Evolutionary conservation across 2,888 invertebrate genomes (phyloP), one percentile per base, ranked within the genome.

Genomic region (Apodemia zela): DNA sequence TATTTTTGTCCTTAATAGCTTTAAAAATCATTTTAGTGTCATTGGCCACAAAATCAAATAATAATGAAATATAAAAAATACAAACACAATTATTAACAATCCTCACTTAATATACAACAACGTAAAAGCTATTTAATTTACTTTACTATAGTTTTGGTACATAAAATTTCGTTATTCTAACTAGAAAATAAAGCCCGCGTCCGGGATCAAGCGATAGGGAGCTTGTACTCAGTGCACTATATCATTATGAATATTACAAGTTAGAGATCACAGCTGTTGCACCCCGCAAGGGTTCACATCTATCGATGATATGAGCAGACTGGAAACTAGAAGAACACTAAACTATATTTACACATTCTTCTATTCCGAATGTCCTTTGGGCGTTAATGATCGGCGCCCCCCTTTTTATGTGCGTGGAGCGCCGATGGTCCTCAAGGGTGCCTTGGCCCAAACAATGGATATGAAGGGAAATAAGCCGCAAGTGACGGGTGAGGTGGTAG

Each of bases 391-490:
- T 89, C 89, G 87, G 92, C 89, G 88, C 91, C 87, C 88, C 88
- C 87, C 78, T 86, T 91, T 84, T 89, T 92, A 92, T 94, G 94
- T 79, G 94, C 94, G 92, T 95, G 96, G 94, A 95, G 94, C 78
- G 94, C 94, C 78, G 95, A 94, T 64, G 96, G 94, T 67, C 96
- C 95, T 74, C 97, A 96, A 78, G 97, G 93, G 76, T 92, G 92
- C 70, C 97, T 93, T 45, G 96, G 96, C 3, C 96, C 96, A 80
- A 98, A 98, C 67, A 98, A 87, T 51, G 97, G 95, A 84, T 98
- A 98, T 33, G 97, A 97, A 1, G 97, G 96, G 82, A 97, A 96
- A 84, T 97, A 97, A 49, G 96, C 96, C 5, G 96, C 95, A 71
- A 97, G 87, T 21, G 96, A 95, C 11, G 96, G 96, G 79, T 96